Conservation (phyloP, 1,140 invertebrate species). For the Drosophila parabipectinata region DNA sequence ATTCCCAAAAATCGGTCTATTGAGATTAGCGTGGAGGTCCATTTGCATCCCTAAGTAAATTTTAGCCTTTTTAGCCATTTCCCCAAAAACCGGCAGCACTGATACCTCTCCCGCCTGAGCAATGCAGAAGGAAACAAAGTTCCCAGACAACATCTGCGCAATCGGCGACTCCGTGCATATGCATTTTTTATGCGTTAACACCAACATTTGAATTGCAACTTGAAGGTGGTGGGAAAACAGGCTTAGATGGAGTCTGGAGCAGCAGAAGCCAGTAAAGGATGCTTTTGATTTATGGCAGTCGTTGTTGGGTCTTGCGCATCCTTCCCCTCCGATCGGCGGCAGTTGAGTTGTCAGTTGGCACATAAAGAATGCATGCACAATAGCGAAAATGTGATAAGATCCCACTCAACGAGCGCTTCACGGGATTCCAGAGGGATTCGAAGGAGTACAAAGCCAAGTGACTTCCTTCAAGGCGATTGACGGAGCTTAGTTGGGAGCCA, state of each 20-base stretch:
- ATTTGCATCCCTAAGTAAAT: too few relatives aligned
- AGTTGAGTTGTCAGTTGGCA: slow-evolving; percentile 66
- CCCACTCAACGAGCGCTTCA: slow-evolving; percentile 49
- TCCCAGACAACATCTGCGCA: slow-evolving; percentile 53
- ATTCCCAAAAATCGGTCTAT: too few relatives aligned
- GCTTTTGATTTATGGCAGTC: slow-evolving; percentile 73
- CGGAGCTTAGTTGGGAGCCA: not conserved
- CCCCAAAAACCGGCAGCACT: not conserved
- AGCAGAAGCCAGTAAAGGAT: slow-evolving; percentile 47
- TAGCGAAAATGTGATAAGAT: slow-evolving; percentile 73
- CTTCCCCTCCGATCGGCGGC: slow-evolving; percentile 53
- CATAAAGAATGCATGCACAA: slow-evolving; percentile 76
- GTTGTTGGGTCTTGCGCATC: slow-evolving; percentile 30
- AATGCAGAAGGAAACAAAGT: slow-evolving; percentile 29
- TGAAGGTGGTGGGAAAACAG: not conserved
- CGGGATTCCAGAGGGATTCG: slow-evolving; percentile 10
- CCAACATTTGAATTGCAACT: slow-evolving; percentile 79
- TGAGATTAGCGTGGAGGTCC: too few relatives aligned
- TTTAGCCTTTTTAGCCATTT: too few relatives aligned
- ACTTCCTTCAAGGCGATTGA: slow-evolving; percentile 21
- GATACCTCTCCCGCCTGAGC: slow-evolving; percentile 5
- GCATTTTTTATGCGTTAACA: slow-evolving; percentile 83
- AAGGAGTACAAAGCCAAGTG: not conserved
- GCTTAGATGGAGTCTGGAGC: not conserved
- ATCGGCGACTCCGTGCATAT: slow-evolving; percentile 60